Base-by-base conservation (phyloP, 2,113 vertebrate genomes). In the Psilopogon haemacephalus region DNA sequence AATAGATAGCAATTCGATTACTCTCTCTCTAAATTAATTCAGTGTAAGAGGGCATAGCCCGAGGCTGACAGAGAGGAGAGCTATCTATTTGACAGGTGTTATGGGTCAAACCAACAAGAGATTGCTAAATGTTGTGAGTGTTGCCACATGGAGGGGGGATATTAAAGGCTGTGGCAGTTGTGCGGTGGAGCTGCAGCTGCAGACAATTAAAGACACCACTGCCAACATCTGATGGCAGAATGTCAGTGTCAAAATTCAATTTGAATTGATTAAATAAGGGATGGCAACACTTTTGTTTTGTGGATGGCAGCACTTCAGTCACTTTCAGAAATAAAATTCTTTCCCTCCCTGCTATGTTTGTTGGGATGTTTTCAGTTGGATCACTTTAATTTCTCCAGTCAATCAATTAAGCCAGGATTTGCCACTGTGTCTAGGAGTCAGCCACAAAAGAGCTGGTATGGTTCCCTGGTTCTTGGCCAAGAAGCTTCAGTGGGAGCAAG, bases 281-380 rank as follows among this genome's bases (percentile, higher is more conserved):
- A 96, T 95, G 93, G 95, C 92, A 96, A 91, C 91, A 73, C 65
- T 97, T 96, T 93, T 96, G 86, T 95, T 96, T 95, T 87, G 94
- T 88, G 74, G 85, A 96, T 96, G 94, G 95, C 96, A 97, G 55
- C 68, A 89, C 95, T 96, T 97, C 93, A 97, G 76, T 95, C 72
- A 0, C 68, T 89, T 94, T 96, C 84, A 96, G 88, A 95, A 91
- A 81, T 81, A 74, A 90, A 93, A 93, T 95, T 95, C 60, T 58
- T 89, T 84, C 42, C 48, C 33, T 94, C 77, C 88, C 89, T 38
- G 33, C 91, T 93, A 83, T 75, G 91, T 94, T 96, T 93, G 83
- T 80, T 73, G 83, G 92, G 80, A 55, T 83, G n/a, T 81, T 93
- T 92, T 93, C 73, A 54, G 44, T 63, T 91, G 82, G 85, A 91